These are phyloP conservation scores for Apis mellifera DNA, from an alignment of 1,140 invertebrate species.

Conservation along the genomic window Amel_HAv3.1 CM009931.2:22363501-22364000, in stretches of 20 bases:
- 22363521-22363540: too few species aligned
- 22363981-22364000: conserved; percentile 37
- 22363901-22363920: conserved; percentile 58
- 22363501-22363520: too few species aligned
- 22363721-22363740: background rate
- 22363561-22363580: too few species aligned
- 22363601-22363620: too few species aligned
- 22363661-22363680: too few species aligned
- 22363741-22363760: conserved; percentile 1
- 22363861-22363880: conserved; percentile 45
- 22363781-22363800: background rate
- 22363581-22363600: too few species aligned
- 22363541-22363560: too few species aligned
- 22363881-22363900: conserved; percentile 59
- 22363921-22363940: conserved; percentile 53
- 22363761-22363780: conserved; percentile 5
- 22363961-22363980: conserved; percentile 54
- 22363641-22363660: too few species aligned
- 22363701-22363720: background rate
- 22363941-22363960: conserved; percentile 57
- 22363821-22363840: conserved; percentile 58
- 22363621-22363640: too few species aligned
- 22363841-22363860: conserved; percentile 53
- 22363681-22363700: background rate
- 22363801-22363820: background rate